phyloP scores from a whole-genome alignment of 2,113 vertebrate genomes.

The Lepisosteus osseus region DNA sequence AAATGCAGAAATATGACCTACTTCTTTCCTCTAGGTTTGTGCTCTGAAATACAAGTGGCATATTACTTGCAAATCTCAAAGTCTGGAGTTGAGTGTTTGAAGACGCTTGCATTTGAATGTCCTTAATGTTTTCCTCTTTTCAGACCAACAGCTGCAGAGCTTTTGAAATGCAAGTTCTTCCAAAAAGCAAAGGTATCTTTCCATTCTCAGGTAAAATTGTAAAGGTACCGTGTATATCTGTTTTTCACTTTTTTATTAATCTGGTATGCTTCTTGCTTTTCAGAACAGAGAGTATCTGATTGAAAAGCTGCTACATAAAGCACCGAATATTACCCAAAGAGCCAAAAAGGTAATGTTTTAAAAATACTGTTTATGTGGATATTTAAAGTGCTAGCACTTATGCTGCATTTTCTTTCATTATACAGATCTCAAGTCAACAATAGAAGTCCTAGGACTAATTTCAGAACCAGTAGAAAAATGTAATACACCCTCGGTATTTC shows the following conservation, averaged over 20 bases:
- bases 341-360: constrained; percentile 84
- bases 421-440: no score
- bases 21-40: no score
- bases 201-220: neutral
- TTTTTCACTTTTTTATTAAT: constrained; percentile 14
- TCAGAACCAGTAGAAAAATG: no score
- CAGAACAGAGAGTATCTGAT: constrained; percentile 96
- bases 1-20: no score
- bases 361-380: neutral
- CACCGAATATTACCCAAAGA: constrained; percentile 91
- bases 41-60: no score
- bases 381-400: no score
- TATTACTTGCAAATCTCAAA: no score
- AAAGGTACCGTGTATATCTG: neutral
- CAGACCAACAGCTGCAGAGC: constrained; percentile 72
- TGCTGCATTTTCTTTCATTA: no score
- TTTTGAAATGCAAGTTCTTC: constrained; percentile 78
- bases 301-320: constrained; percentile 88
- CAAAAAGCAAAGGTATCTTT: constrained; percentile 73
- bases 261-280: constrained; percentile 51
- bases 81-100: neutral
- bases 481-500: no score
- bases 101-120: neutral
- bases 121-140: constrained; percentile 19
- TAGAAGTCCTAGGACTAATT: no score